Evolutionary conservation across 2,797 vertebrate species (phyloP).

Genomic region (Taeniopygia guttata): DNA sequence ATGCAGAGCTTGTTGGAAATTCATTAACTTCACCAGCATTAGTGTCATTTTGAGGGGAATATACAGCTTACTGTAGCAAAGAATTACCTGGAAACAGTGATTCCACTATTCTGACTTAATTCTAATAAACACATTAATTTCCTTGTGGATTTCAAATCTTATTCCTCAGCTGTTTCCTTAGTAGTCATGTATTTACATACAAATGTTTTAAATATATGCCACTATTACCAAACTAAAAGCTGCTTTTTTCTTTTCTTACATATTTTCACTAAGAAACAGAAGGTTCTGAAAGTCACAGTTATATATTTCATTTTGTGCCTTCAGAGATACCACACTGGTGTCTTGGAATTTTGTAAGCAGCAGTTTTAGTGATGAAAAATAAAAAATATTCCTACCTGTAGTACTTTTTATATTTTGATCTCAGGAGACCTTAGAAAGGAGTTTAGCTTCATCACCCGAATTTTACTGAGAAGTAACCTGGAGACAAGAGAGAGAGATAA

Average conservation of each 20-base stretch:
- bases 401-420: neutral
- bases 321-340: neutral
- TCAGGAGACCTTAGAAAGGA: neutral
- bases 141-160: neutral
- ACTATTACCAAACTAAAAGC: neutral
- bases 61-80: neutral
- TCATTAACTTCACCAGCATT: neutral
- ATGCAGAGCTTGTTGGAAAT: neutral
- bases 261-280: neutral
- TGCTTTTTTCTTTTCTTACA: neutral
- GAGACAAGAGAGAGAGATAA: neutral
- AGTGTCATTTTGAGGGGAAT: neutral
- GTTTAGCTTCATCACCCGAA: neutral
- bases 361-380: neutral
- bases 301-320: neutral
- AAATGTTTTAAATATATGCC: neutral
- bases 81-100: neutral
- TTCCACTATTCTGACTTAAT: neutral
- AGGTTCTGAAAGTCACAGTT: neutral
- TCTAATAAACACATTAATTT: neutral
- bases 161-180: neutral
- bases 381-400: neutral
- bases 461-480: slow-evolving; percentile 7
- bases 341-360: neutral
- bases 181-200: neutral